Percentiles rank a stretch among this genome's conserved stretches.
Evolutionary conservation across 2,888 invertebrate genomes (phyloP).

Genomic region (Orchestes rusci): DNA sequence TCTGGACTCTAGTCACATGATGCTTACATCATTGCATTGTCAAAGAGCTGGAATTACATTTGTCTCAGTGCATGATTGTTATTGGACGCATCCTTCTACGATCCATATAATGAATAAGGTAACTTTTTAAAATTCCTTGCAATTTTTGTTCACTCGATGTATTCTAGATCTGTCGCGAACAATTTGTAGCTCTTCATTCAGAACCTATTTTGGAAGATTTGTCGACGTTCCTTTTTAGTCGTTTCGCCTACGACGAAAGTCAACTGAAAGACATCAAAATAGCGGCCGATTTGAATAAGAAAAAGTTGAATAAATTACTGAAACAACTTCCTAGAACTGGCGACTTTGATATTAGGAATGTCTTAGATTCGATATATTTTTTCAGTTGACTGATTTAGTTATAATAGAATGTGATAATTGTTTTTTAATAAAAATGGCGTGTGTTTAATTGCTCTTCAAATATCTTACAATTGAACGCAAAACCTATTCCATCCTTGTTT

Average conservation of each 20-base stretch:
- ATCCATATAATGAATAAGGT: conserved; percentile 87
- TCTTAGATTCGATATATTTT: conserved; percentile 75
- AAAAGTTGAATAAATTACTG: conserved; percentile 56
- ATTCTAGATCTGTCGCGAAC: conserved; percentile 84
- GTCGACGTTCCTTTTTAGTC: conserved; percentile 62
- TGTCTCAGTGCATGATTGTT: conserved; percentile 98
- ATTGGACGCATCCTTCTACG: conserved; percentile 93
- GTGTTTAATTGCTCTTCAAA: no score
- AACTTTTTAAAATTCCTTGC: conserved; percentile 25
- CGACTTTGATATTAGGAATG: conserved; percentile 65
- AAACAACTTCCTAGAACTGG: conserved; percentile 65
- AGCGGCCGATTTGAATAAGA: conserved; percentile 51
- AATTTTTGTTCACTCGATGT: not conserved
- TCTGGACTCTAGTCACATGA: conserved; percentile 98
- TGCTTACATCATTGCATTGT: conserved; percentile 91
- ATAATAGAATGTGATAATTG: conserved; percentile 2
- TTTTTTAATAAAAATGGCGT: no score
- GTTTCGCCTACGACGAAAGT: conserved; percentile 55
- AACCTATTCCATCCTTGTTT: no score
- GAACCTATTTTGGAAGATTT: conserved; percentile 86
- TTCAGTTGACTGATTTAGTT: conserved; percentile 57
- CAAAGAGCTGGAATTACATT: conserved; percentile 78
- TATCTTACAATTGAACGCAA: no score
- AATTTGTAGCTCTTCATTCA: conserved; percentile 93
- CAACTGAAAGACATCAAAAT: conserved; percentile 21